Percentiles rank a stretch among this genome's conserved stretches.
phyloP scores from a whole-genome alignment of 2,888 invertebrate species.

The Empis stercorea region DNA sequence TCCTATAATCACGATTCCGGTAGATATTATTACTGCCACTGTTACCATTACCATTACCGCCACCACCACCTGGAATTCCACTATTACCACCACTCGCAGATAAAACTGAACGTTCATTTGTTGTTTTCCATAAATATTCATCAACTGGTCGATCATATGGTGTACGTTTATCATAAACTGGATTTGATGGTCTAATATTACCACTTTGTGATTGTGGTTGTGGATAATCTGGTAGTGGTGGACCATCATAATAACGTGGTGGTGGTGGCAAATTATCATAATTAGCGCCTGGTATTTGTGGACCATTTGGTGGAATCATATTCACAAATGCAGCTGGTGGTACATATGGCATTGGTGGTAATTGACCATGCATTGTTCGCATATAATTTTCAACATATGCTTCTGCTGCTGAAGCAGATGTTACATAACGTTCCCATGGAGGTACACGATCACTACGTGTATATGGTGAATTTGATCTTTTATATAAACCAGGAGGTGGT shows the following conservation, averaged over 20 bases:
- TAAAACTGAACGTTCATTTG: slow-evolving; percentile 15
- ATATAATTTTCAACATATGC: slow-evolving; percentile 82
- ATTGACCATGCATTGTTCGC: slow-evolving; percentile 74
- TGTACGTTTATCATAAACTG: slow-evolving; percentile 58
- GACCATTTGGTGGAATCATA: slow-evolving; percentile 47
- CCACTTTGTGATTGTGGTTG: slow-evolving; percentile 38
- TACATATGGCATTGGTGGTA: slow-evolving; percentile 74
- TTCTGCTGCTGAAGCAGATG: slow-evolving; percentile 59
- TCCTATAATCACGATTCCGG: slow-evolving; percentile 28
- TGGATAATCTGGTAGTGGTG: slow-evolving; percentile 65
- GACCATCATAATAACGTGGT: slow-evolving; percentile 69
- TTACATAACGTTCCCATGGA: slow-evolving; percentile 47
- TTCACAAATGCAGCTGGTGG: slow-evolving; percentile 49
- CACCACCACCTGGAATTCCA: slow-evolving; percentile 14
- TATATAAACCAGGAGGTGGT: slow-evolving; percentile 26
- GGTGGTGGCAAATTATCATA: slow-evolving; percentile 59
- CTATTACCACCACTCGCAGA: slow-evolving; percentile 14
- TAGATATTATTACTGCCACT: slow-evolving; percentile 19
- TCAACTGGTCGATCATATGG: slow-evolving; percentile 58
- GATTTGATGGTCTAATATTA: slow-evolving; percentile 22
- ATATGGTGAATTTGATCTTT: slow-evolving; percentile 45
- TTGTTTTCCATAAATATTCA: slow-evolving; percentile 73
- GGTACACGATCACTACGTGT: slow-evolving; percentile 44
- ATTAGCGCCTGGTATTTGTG: slow-evolving; percentile 34
- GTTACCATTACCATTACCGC: slow-evolving; percentile 11